These are phyloP conservation scores for Siniperca obscura DNA, from an alignment of 2,797 vertebrate species.

Conservation along the genomic window DNA sequence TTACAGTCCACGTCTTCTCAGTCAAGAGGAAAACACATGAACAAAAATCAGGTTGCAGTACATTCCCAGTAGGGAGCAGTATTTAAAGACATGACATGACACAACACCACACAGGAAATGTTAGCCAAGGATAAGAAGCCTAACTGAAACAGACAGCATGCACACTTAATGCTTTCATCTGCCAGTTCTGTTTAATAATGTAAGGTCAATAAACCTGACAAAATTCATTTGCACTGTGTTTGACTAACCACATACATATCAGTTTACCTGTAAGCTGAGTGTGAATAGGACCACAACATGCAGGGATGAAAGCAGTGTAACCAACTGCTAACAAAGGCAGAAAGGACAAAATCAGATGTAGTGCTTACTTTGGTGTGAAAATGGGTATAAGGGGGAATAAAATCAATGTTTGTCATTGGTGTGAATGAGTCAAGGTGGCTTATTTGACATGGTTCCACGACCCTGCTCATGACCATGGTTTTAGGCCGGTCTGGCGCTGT, in stretches of 20 bases:
- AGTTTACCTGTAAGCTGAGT: neutral
- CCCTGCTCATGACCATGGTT: slow-evolving; percentile 10
- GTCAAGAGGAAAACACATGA: slow-evolving; percentile 8
- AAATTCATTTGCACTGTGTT: slow-evolving; percentile 16
- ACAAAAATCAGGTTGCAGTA: slow-evolving; percentile 9
- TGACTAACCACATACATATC: slow-evolving; percentile 18
- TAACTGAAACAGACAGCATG: slow-evolving; percentile 33
- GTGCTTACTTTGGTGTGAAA: slow-evolving; percentile 1
- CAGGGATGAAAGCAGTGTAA: slow-evolving; percentile 3
- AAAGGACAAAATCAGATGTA: slow-evolving; percentile 1
- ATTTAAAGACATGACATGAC: slow-evolving; percentile 35
- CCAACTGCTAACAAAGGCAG: neutral
- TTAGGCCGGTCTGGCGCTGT: neutral
- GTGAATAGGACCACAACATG: neutral
- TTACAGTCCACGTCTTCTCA: slow-evolving; percentile 3
- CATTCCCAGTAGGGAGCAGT: slow-evolving; percentile 16
- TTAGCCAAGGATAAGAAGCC: slow-evolving; percentile 18
- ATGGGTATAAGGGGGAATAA: neutral
- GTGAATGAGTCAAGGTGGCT: slow-evolving; percentile 27
- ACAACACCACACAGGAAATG: slow-evolving; percentile 33
- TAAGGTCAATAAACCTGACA: slow-evolving; percentile 4
- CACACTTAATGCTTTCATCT: slow-evolving; percentile 33
- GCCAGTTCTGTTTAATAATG: slow-evolving; percentile 34
- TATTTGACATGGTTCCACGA: slow-evolving; percentile 22
- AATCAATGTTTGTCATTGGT: slow-evolving; percentile 3